Evolutionary conservation across 1,140 invertebrate species (phyloP).

Genomic region (Caenorhabditis latens): DNA sequence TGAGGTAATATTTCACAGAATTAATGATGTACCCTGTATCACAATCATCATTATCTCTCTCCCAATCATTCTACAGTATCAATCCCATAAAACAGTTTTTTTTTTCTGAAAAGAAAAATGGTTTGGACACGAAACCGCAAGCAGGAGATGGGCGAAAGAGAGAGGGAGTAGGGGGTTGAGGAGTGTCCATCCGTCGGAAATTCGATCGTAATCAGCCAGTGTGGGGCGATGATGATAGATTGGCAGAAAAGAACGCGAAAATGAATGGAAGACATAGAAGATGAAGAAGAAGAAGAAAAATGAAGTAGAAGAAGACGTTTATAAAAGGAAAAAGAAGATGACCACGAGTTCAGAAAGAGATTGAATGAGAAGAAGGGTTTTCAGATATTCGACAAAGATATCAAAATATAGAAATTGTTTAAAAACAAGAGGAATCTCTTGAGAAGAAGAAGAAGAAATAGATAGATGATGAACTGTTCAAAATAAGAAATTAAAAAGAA

Average conservation of each 20-base stretch:
- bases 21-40: constrained; percentile 23
- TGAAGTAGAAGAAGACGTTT: background rate
- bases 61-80: constrained; percentile 11
- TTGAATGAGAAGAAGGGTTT: background rate
- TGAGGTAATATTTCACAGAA: constrained; percentile 19
- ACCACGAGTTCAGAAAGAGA: constrained; percentile 21
- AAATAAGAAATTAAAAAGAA: background rate
- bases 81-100: constrained; percentile 51
- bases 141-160: background rate
- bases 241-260: constrained; percentile 53
- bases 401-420: background rate
- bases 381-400: background rate
- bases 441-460: background rate
- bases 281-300: constrained; percentile 16
- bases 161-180: background rate
- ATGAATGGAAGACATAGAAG: constrained; percentile 33
- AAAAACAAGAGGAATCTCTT: background rate
- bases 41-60: background rate
- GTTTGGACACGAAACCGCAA: constrained; percentile 40
- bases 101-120: constrained; percentile 39
- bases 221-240: constrained; percentile 54
- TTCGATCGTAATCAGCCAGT: constrained; percentile 48
- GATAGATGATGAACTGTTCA: background rate
- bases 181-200: constrained; percentile 53
- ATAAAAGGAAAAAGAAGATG: constrained; percentile 14